Evolutionary conservation across 2,888 invertebrate species (phyloP).

Genomic region (Alloscopus bannaensis): DNA sequence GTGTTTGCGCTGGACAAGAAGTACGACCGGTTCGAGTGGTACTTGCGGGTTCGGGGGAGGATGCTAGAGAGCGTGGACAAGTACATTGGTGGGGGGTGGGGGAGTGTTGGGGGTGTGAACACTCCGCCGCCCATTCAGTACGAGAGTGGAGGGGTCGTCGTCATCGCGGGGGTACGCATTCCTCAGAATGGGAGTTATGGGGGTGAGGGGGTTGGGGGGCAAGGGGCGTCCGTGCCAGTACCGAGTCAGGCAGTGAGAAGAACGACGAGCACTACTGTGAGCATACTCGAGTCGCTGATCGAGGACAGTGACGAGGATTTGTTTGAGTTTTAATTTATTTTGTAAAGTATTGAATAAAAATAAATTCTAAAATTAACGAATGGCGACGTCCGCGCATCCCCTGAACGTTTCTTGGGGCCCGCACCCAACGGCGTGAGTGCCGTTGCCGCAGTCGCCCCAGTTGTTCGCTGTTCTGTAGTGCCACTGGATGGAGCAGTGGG

Average conservation of each 20-base stretch:
- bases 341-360: neutral
- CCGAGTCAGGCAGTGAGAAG: neutral
- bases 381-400: conserved; percentile 58
- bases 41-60: conserved; percentile 47
- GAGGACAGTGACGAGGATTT: conserved; percentile 34
- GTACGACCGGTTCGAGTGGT: conserved; percentile 60
- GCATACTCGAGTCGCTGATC: neutral
- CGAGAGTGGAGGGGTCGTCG: conserved; percentile 43
- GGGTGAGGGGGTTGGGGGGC: neutral
- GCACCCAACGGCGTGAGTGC: conserved; percentile 39
- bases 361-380: conserved; percentile 21
- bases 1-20: conserved; percentile 61
- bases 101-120: neutral
- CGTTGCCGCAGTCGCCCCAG: conserved; percentile 46
- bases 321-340: conserved; percentile 13
- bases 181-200: neutral
- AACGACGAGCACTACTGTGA: neutral
- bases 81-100: conserved; percentile 58
- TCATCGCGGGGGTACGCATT: conserved; percentile 39
- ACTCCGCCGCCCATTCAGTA: conserved; percentile 50
- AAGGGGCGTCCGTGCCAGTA: neutral
- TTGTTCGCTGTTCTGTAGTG: conserved; percentile 46
- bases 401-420: conserved; percentile 61
- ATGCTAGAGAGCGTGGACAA: conserved; percentile 56
- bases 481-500: conserved; percentile 57